A percentile compares a stretch with the other conserved stretches of the same genome.
These are phyloP conservation scores for Drosophila prostipennis DNA, from an alignment of 2,888 invertebrate species.

Conservation along the genomic window DNA sequence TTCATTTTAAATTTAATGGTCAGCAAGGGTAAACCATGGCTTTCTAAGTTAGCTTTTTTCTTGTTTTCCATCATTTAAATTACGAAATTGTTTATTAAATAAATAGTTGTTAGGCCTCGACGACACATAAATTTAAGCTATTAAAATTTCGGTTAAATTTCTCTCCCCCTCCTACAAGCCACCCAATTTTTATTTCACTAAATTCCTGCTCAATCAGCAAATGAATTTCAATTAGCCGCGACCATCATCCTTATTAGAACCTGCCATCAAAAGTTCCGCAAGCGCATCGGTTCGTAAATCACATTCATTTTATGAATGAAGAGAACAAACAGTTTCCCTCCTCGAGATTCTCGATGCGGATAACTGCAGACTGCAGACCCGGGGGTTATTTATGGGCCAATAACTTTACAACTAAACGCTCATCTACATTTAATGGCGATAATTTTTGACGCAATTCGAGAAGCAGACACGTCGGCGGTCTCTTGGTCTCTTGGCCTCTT, in stretches of 20 bases:
- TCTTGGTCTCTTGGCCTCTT: slow-evolving; percentile 25
- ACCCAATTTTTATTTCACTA: slow-evolving; percentile 3
- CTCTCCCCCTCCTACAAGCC: not conserved
- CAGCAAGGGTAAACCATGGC: too few species aligned
- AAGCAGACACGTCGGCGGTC: slow-evolving; percentile 59
- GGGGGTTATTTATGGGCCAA: slow-evolving; percentile 71
- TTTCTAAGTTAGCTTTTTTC: too few species aligned
- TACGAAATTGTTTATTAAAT: too few species aligned
- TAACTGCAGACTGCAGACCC: slow-evolving; percentile 17
- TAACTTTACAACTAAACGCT: slow-evolving; percentile 81
- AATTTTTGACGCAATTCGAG: slow-evolving; percentile 78
- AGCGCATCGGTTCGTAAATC: slow-evolving; percentile 39
- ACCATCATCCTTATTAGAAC: slow-evolving; percentile 14
- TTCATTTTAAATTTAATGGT: too few species aligned
- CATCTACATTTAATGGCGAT: slow-evolving; percentile 81
- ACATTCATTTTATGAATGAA: slow-evolving; percentile 44
- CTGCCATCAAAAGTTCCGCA: slow-evolving; percentile 37
- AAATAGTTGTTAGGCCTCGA: too few species aligned
- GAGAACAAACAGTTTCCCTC: slow-evolving; percentile 13
- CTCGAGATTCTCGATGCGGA: not conserved
- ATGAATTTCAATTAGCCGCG: slow-evolving; percentile 28
- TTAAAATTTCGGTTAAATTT: not conserved
- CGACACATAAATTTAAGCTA: not conserved
- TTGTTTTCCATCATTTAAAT: too few species aligned
- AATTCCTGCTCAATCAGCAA: slow-evolving; percentile 14